These are phyloP conservation scores for Spea bombifrons DNA, from an alignment of 2,113 vertebrate genomes.

Conservation along the genomic window DNA sequence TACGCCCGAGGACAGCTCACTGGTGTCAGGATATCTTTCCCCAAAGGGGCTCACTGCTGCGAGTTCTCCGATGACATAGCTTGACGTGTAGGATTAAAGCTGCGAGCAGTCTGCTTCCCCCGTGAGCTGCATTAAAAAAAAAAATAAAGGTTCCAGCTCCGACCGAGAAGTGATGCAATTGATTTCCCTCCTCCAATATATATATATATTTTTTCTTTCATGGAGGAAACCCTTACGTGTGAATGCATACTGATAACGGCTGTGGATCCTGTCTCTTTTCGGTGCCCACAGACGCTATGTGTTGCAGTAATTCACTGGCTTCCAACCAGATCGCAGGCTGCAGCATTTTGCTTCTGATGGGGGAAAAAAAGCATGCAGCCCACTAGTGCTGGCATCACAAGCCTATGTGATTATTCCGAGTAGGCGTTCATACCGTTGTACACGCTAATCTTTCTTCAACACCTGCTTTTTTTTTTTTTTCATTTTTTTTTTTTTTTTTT, in stretches of 20 bases:
- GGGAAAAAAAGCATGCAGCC: conserved; percentile 56
- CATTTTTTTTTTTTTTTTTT: conserved; percentile 57
- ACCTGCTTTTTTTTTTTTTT: conserved; percentile 61
- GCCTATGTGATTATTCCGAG: conserved; percentile 71
- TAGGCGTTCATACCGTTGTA: conserved; percentile 72
- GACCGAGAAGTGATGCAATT: conserved; percentile 43
- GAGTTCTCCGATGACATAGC: conserved; percentile 17
- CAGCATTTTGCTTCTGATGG: conserved; percentile 68
- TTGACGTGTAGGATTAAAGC: not conserved
- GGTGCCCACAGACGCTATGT: conserved; percentile 62
- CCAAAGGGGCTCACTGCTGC: not conserved
- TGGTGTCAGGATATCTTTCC: too few relatives aligned
- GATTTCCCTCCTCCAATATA: conserved; percentile 36
- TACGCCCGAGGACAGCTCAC: too few relatives aligned
- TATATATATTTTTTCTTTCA: not conserved
- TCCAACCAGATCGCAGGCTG: conserved; percentile 72
- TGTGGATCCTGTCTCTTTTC: conserved; percentile 54
- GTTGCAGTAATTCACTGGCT: conserved; percentile 75
- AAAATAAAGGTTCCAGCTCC: conserved; percentile 51
- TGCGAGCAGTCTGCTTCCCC: conserved; percentile 3
- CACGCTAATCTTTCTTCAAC: conserved; percentile 69
- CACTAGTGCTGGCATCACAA: conserved; percentile 69
- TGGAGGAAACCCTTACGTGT: conserved; percentile 55
- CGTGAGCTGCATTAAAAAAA: not conserved
- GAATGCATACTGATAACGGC: conserved; percentile 60